Evolutionary conservation across 2,113 vertebrate genomes (phyloP).

Genomic region (Notarius lentiginosus): DNA sequence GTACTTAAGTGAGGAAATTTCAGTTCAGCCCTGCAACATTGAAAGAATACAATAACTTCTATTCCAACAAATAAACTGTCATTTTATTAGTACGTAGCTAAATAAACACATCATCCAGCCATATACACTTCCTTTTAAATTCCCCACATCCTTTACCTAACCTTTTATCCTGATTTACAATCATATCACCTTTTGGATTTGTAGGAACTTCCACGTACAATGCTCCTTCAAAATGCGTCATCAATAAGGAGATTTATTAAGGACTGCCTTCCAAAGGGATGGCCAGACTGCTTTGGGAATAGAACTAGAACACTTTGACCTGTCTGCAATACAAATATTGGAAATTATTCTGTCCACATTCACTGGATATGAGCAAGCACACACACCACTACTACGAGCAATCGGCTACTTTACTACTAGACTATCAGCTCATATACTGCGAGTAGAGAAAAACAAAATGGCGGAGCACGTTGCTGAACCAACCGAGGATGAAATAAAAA

Average conservation of each 20-base stretch:
- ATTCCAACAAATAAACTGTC: not conserved
- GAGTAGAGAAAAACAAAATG: no score
- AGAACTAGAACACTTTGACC: not conserved
- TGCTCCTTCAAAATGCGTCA: not conserved
- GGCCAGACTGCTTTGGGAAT: not conserved
- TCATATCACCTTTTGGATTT: not conserved
- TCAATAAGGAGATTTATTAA: not conserved
- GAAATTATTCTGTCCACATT: no score
- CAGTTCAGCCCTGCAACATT: not conserved
- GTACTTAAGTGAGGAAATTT: not conserved
- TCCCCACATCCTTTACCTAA: not conserved
- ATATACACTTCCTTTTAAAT: not conserved
- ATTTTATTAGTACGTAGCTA: not conserved
- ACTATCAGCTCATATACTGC: no score
- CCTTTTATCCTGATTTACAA: not conserved
- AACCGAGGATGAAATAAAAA: no score
- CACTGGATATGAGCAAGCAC: no score
- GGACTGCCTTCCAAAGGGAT: not conserved
- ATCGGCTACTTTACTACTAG: no score
- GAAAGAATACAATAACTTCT: not conserved
- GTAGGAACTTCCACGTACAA: not conserved
- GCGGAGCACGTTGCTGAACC: no score
- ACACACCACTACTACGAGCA: no score
- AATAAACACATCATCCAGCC: not conserved
- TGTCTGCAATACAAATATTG: not conserved